Evolutionary conservation across 2,113 vertebrate species (phyloP), one percentile per base, ranked within the genome.

Genomic region (Neotoma lepida): DNA sequence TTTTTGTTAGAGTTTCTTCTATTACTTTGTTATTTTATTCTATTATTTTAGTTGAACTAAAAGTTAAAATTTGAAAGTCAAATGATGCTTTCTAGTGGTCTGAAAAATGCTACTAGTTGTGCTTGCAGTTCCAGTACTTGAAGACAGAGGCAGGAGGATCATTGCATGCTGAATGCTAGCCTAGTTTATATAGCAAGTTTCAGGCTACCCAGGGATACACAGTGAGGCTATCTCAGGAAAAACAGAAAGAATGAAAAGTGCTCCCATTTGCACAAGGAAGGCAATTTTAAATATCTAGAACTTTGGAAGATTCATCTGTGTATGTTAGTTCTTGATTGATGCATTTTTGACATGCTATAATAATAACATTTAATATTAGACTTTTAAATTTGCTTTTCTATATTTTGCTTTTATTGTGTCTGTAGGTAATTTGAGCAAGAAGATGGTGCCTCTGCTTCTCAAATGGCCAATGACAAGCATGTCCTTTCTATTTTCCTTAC

Each of bases 331-430:
- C 22, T 73, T n/a, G 46, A 24, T 58, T 58, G 68, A 56, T 54
- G 73, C 46, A 86, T 93, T 86, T 86, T 46, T 94, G 82, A 84
- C 88, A 70, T 41, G 58, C 54, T 78, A 4, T 94, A 39, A 82
- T 41, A 22, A 35, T 68, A n/a, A 73, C 44, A 44, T 89, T 63
- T 92, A 82, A 61, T 82, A 41, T 41, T 92, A 95, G 44, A 92
- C n/a, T 89, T 51, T 92, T 51, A 76, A 58, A 66, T 93, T 86
- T 51, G 33, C 24, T 91, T 86, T 87, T 85, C 44, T 89, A n/a
- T 33, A n/a, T 93, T 77, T 71, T 88, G 51, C n/a, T 58, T 88
- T 73, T 41, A 18, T 88, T 92, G 58, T 92, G 3, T 33, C 46
- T 1, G 0, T 74, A 92, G 82, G 73, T 63, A 77, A 30, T n/a